Evolutionary conservation across 2,888 invertebrate genomes (phyloP), one percentile per base, ranked within the genome.

Genomic region (Theretra japonica): DNA sequence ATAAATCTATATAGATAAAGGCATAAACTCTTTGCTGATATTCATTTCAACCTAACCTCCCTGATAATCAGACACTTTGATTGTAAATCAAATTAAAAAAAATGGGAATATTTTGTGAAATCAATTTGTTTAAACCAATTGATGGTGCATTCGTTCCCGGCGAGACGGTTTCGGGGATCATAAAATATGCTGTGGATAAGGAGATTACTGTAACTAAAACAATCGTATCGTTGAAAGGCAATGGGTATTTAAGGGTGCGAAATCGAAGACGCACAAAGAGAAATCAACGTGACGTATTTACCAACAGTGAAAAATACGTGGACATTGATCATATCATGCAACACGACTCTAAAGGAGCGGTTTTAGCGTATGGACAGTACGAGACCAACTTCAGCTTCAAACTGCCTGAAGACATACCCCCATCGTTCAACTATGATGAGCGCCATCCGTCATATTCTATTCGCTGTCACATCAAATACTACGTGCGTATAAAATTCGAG

Each of bases 71-170:
- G 62, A 41, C 41, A 11, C 11, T 41, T 53, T 19, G 19, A 17
- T 19, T n/a, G 50, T 5, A 53, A 53, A 19, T n/a, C 19, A 4
- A 4, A 28, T 23, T 28, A 11, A 17, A 1, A n/a, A 75, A 77
- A 68, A 87, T 87, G 86, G 85, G 84, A 28, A 81, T 87, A 23
- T 72, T 75, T 76, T 86, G 86, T 72, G 79, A 85, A 78, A 86
- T 87, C 19, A 80, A 80, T 70, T 72, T 87, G 25, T 75, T 70
- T 21, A 83, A 84, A 70, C 80, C 83, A 15, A 70, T 73, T 1
- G 79, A 83, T n/a, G 84, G 81, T 0, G 78, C 75, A 0, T 86
- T 80, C 57, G 73, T 73, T 7, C 78, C 85, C 8, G 87, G 87
- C 3, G 79, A 81, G 48, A 72, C 72, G 0, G 77, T 87, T 7